Percentiles rank a stretch among this genome's conserved stretches.
These are phyloP conservation scores for Aleiodes sp. DNA, from an alignment of 1,140 invertebrate genomes.

Conservation along the genomic window DNA sequence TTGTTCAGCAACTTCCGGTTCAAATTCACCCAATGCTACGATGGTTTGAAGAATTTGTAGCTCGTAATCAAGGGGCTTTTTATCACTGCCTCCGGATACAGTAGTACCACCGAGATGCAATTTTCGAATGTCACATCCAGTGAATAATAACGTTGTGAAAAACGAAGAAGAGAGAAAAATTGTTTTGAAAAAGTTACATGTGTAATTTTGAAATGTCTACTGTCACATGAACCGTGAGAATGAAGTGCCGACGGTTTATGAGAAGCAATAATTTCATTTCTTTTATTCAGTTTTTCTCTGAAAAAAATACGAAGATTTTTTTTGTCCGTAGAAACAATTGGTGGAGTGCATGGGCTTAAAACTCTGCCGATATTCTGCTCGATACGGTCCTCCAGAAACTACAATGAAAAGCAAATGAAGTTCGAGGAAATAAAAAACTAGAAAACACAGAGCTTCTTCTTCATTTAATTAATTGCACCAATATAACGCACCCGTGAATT, in stretches of 20 bases:
- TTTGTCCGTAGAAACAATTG: neutral
- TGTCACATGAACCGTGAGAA: neutral
- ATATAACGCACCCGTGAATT: neutral
- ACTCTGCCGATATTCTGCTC: neutral
- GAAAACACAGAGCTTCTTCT: neutral
- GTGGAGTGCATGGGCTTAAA: neutral
- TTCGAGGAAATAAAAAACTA: neutral
- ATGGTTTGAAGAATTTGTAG: conserved; percentile 13
- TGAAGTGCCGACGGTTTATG: neutral
- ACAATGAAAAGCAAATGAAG: too few species aligned
- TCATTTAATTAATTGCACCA: neutral
- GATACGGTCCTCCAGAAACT: neutral
- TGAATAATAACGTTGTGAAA: neutral
- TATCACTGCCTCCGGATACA: neutral
- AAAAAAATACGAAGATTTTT: neutral
- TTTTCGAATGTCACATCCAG: neutral
- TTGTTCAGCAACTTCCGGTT: conserved; percentile 29
- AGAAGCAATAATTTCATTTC: neutral
- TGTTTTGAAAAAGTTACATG: neutral
- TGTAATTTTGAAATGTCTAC: neutral
- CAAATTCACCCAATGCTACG: neutral
- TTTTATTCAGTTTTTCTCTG: neutral
- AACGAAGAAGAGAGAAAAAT: too few species aligned
- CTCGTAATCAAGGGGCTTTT: conserved; percentile 15
- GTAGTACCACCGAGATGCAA: neutral